phyloP scores from a whole-genome alignment of 2,797 vertebrate species.

The Bradypodion pumilum region DNA sequence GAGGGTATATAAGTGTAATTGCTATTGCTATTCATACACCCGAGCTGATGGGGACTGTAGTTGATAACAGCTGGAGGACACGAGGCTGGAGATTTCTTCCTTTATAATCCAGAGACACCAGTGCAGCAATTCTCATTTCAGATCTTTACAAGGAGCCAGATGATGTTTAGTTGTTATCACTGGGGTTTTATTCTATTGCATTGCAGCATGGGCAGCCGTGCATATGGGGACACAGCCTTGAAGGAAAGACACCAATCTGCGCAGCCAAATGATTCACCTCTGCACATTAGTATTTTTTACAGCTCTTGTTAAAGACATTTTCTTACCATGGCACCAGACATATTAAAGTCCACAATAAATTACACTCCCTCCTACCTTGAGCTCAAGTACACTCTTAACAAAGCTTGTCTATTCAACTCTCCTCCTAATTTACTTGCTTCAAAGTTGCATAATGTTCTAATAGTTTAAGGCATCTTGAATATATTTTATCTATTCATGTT shows the following conservation, averaged over 20 bases:
- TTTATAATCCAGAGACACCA: background rate
- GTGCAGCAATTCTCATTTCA: background rate
- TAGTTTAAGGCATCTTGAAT: background rate
- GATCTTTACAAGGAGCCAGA: background rate
- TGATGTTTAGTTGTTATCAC: background rate
- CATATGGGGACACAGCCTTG: background rate
- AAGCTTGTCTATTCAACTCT: background rate
- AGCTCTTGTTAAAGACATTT: constrained; percentile 18
- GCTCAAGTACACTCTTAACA: background rate
- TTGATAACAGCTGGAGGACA: background rate
- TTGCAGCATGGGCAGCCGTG: background rate
- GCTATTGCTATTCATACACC: no score
- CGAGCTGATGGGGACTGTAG: no score
- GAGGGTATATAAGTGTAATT: no score
- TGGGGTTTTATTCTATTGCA: background rate
- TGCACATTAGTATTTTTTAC: background rate
- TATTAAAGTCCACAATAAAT: constrained; percentile 19
- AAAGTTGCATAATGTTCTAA: background rate
- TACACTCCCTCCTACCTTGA: background rate
- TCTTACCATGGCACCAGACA: constrained; percentile 6
- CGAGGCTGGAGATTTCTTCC: background rate
- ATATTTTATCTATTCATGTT: background rate
- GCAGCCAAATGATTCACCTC: constrained; percentile 3
- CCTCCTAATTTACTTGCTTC: background rate
- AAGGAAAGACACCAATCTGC: background rate